Base-by-base conservation (phyloP, 1,140 invertebrate genomes). In the Catajapyx aquilonaris region DNA sequence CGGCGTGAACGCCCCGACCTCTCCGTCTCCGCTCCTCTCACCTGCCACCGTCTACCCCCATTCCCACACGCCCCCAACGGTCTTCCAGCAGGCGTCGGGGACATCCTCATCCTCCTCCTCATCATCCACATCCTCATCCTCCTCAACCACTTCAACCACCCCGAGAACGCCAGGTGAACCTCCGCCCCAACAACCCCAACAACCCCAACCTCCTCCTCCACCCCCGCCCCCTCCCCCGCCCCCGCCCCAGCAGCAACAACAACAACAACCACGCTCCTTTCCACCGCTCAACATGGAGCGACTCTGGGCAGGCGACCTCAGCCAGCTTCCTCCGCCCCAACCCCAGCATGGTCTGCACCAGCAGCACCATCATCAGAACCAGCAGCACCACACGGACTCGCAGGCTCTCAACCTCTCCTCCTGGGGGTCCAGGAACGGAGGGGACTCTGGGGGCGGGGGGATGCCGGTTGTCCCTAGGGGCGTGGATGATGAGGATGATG, bases 221-320 rank as follows among this genome's bases (percentile, higher is more conserved):
- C 35, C 7, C 25, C 42, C 15, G 31, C n/a, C n/a, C n/a, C 15
- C 7, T 15, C 13, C 30, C 30, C 30, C 37, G 25, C 19, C 38
- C 22, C 35, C 35, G 16, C 43, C 42, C 20, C 46, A 40, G 15
- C 41, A 41, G 17, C 20, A 41, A 23, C 48, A 40, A 42, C 44
- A 40, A 42, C 42, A 47, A 46, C 42, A 10, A 44, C 35, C 30
- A 22, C 32, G 54, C 52, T 47, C 44, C 33, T 60, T 56, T 50
- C 68, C 57, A 4, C 72, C 74, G n/a, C 61, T 88, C 23, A 86
- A 87, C 50, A 88, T 88, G 84, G 83, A 88, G 52, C 64, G 80
- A 39, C 57, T 88, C 30, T 88, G 85, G 84, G 81, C 79, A 5
- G 80, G 80, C 3, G 81, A 85, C 47, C 64, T 81, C 20, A 74